These are phyloP conservation scores for Orius insidiosus DNA, from an alignment of 1,140 invertebrate species.

Conservation along the genomic window DNA sequence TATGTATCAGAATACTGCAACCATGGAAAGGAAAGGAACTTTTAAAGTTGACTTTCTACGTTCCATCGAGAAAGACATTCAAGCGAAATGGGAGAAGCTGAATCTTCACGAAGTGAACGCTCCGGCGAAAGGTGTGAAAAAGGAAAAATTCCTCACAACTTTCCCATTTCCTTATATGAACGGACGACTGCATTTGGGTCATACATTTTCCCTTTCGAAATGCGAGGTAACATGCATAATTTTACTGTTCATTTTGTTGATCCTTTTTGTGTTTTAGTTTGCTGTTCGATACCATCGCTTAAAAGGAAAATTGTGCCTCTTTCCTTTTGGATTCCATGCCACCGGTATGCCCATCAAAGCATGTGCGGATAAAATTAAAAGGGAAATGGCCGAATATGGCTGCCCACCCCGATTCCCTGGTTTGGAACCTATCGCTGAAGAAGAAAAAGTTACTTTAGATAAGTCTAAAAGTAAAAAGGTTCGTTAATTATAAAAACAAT, in stretches of 20 bases:
- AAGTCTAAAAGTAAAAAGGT: conserved; percentile 97
- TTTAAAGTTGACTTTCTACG: conserved; percentile 81
- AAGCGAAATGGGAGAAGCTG: conserved; percentile 61
- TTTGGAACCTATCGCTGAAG: conserved; percentile 27
- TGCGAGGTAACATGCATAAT: conserved; percentile 48
- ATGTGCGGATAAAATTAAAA: conserved; percentile 92
- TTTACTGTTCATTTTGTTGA: too few relatives aligned
- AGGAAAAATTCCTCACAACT: conserved; percentile 65
- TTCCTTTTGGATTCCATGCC: conserved; percentile 97
- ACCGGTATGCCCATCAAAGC: conserved; percentile 96
- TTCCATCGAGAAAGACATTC: conserved; percentile 70
- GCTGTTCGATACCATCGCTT: conserved; percentile 76
- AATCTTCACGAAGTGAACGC: conserved; percentile 70
- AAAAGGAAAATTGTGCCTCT: conserved; percentile 79
- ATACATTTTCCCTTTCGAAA: conserved; percentile 94
- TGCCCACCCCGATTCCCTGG: conserved; percentile 82
- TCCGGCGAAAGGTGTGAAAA: conserved; percentile 33
- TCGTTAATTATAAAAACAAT: too few relatives aligned
- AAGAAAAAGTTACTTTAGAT: conserved; percentile 51
- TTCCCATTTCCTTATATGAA: conserved; percentile 99
- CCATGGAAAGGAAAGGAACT: conserved; percentile 68
- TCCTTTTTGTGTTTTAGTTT: conserved; percentile 52
- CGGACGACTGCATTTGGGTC: conserved; percentile 90
- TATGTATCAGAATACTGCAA: conserved; percentile 2
- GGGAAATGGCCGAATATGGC: conserved; percentile 85